Evolutionary conservation across 2,797 vertebrate species (phyloP).

Genomic region (Gallinago nigripennis): DNA sequence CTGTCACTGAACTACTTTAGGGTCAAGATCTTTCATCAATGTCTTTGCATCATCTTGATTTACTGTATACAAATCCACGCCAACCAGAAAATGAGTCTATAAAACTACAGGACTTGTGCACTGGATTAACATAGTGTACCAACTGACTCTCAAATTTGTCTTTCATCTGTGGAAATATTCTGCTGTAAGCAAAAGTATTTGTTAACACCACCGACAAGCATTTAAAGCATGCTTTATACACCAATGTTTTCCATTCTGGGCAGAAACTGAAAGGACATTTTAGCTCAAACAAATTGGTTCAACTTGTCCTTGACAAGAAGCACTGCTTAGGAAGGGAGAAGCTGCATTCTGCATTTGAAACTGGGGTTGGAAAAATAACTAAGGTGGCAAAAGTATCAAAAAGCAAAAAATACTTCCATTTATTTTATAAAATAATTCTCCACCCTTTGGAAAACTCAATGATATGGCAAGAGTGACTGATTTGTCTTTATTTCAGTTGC

Average conservation of each 20-base stretch:
- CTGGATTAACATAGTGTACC: neutral
- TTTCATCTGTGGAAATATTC: neutral
- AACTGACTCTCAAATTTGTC: neutral
- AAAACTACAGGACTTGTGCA: neutral
- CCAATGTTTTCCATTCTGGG: neutral
- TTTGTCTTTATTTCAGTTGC: neutral
- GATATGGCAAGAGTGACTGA: neutral
- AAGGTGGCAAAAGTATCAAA: neutral
- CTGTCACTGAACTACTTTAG: neutral
- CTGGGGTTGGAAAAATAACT: neutral
- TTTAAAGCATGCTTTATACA: neutral
- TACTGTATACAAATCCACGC: neutral
- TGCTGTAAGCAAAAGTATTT: neutral
- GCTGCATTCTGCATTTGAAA: slow-evolving; percentile 8
- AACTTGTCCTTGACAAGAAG: neutral
- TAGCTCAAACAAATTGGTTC: neutral
- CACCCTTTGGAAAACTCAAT: neutral
- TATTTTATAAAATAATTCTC: neutral
- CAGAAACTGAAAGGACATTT: slow-evolving; percentile 1
- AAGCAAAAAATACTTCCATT: neutral
- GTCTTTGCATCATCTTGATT: neutral
- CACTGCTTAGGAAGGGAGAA: neutral
- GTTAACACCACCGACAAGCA: neutral
- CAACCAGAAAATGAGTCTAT: neutral
- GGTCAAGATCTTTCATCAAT: neutral